Evolutionary conservation across 2,888 invertebrate genomes (phyloP), one percentile per base, ranked within the genome.

Genomic region (Lamproptera curius): DNA sequence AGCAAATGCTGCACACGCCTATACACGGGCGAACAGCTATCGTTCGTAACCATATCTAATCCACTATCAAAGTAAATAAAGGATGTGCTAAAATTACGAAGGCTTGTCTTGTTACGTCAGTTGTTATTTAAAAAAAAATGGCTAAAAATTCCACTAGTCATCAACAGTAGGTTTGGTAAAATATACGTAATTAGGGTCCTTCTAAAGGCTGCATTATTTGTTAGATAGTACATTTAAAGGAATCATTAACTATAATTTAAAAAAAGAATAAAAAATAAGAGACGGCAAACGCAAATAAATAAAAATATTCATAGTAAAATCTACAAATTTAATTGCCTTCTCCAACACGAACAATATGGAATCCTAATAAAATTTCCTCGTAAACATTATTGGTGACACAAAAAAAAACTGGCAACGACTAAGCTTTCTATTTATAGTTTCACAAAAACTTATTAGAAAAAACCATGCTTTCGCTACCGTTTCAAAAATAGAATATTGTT

Each of bases 41-140:
- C 38, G 15, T 34, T 42, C 23, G 38, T 8, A 48, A 42, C 33
- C 16, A 48, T 39, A 48, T 43, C 43, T 48, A 35, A 48, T 43
- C 48, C 11, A 17, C 15, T 48, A 48, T 48, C 48, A 23, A 16
- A 28, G 17, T 48, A 39, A 43, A 43, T 16, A 38, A 39, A 13
- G 10, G n/a, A 34, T 10, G 41, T 28, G 8, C 5, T 37, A 11
- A 17, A 23, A 26, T 28, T 16, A 33, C 33, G 6, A 2, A 9
- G n/a, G 28, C n/a, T 28, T 10, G n/a, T n/a, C n/a, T n/a, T n/a
- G n/a, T n/a, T n/a, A n/a, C n/a, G n/a, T n/a, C n/a, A n/a, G n/a
- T n/a, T n/a, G n/a, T n/a, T n/a, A n/a, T n/a, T n/a, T n/a, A n/a
- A n/a, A n/a, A n/a, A n/a, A n/a, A n/a, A n/a, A n/a, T n/a, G n/a